phyloP scores from a whole-genome alignment of 37 sponge, comb jelly and placozoan species.

The Haliclona indistincta region DNA sequence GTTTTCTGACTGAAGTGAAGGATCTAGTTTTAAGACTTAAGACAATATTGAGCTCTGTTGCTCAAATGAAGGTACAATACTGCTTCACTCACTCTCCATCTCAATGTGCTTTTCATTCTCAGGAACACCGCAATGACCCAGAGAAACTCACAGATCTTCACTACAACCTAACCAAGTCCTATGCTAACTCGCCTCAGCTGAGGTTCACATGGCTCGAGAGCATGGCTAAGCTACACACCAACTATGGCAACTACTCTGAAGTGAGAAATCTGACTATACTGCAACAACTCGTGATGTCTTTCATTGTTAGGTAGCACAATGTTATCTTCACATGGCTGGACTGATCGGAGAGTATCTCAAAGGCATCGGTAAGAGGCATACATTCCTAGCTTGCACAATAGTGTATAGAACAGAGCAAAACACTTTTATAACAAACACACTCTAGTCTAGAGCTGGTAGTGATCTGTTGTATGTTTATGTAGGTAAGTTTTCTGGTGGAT shows the following conservation, averaged over 20 bases:
- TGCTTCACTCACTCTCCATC: background rate
- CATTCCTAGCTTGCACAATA: background rate
- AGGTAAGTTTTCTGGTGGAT: conserved; percentile 67
- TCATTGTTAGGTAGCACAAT: conserved; percentile 81
- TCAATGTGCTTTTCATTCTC: background rate
- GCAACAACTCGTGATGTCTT: background rate
- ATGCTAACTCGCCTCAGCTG: conserved; percentile 84
- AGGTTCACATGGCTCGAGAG: conserved; percentile 91
- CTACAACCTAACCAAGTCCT: conserved; percentile 86
- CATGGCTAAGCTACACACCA: conserved; percentile 70
- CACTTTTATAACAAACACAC: background rate
- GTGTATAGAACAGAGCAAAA: background rate
- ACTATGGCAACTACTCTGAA: conserved; percentile 84
- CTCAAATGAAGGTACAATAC: conserved; percentile 81
- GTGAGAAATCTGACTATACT: conserved; percentile 31
- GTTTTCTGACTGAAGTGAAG: conserved; percentile 73
- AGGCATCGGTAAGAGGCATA: conserved; percentile 63
- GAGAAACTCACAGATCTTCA: conserved; percentile 89
- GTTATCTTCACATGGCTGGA: conserved; percentile 91
- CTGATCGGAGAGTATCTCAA: conserved; percentile 90
- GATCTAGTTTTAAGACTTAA: conserved; percentile 80
- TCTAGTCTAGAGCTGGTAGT: too few species aligned
- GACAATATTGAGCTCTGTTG: conserved; percentile 77
- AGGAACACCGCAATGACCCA: conserved; percentile 85
- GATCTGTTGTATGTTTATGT: background rate